Base-by-base conservation (phyloP, 2,797 vertebrate genomes). In the Neopelma chrysocephalum region DNA sequence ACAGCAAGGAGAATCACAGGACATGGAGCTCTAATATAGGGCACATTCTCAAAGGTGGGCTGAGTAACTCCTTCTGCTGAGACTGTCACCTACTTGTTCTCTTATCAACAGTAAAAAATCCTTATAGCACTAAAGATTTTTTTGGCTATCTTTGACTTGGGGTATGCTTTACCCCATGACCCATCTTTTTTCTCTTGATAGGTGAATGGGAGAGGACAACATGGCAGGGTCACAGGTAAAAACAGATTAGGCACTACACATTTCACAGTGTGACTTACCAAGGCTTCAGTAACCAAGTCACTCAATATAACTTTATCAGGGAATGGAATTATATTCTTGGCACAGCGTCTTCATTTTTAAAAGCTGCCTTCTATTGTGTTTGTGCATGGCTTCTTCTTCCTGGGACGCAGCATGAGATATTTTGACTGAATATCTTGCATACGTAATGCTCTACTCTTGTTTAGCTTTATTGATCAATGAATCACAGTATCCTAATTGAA, bases 391-490 rank as follows among this genome's bases (percentile, higher is more conserved):
- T 40, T 51, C 15, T 61, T 58, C 42, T 91, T 86, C 43, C 50
- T 83, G 76, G 26, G 48, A 93, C 86, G 56, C 34, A 87, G 13
- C 11, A 6, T 84, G 62, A 94, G 53, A 80, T 79, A 54, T 65
- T 93, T 96, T 95, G 78, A 38, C 57, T 69, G 60, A 68, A 32
- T 79, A 31, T 84, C 31, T 88, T 95, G 70, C 85, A 89, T 94
- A 88, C 36, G 51, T 83, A 92, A 94, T 93, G 26, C 1, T 50
- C 23, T 87, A 16, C 31, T 87, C 47, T 81, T 71, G 13, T 75
- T 96, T 64, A 75, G 47, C 18, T 10, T 36, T 90, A 96, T 90
- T 87, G 48, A 96, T 94, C 64, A 91, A 76, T 84, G 82, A 96
- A 95, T 91, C 36, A 95, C 58, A 45, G 58, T 27, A 81, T 53